Percentiles rank a stretch among this genome's conserved stretches.
These are phyloP conservation scores for Hippocampus mohnikei DNA, from an alignment of 2,113 vertebrate species.

Conservation along the genomic window DNA sequence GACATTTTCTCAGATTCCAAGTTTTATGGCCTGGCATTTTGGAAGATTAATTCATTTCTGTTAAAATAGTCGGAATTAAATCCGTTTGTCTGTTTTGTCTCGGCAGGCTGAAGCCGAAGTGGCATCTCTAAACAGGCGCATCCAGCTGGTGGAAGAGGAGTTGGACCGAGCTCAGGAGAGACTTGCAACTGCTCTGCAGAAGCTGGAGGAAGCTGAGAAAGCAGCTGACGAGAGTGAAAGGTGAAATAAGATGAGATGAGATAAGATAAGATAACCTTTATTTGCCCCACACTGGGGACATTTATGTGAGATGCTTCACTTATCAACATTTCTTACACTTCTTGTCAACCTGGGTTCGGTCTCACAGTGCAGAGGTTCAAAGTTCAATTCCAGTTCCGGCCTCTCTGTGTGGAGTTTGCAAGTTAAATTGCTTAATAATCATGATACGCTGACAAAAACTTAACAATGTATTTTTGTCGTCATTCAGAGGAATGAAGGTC, in stretches of 20 bases:
- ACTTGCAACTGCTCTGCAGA: conserved; percentile 91
- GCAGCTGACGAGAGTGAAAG: conserved; percentile 96
- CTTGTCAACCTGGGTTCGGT: neutral
- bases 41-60: no score
- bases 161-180: conserved; percentile 95
- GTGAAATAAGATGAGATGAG: conserved; percentile 64
- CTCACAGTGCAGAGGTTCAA: no score
- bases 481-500: conserved; percentile 96
- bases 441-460: neutral
- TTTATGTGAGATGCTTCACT: neutral
- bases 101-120: conserved; percentile 92
- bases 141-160: conserved; percentile 97
- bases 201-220: conserved; percentile 96
- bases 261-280: no score
- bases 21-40: neutral
- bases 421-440: neutral
- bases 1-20: neutral
- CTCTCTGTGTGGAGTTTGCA: no score
- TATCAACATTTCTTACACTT: neutral
- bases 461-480: neutral
- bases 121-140: conserved; percentile 92
- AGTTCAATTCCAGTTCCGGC: no score
- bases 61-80: neutral
- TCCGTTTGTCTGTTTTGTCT: neutral
- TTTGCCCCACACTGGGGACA: no score